Conservation (phyloP, 92 coral and sea anemone genomes). For the Phymanthus crucifer region DNA sequence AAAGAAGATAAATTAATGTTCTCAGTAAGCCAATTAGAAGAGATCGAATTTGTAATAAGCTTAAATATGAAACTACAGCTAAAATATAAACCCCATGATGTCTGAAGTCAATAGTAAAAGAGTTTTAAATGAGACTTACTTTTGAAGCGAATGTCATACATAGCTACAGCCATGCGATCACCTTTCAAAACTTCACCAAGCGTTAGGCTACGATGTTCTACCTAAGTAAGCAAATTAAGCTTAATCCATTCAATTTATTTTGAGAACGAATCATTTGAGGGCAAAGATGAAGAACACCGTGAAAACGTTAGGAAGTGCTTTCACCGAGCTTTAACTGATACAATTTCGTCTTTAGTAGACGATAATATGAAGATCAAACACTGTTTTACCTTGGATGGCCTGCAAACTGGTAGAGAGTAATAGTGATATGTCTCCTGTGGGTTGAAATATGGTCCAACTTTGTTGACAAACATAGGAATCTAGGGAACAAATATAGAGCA, state of each 20-base stretch:
- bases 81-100: not conserved
- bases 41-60: not conserved
- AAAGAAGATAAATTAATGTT: no score
- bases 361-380: not conserved
- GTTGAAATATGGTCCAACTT: constrained; percentile 98
- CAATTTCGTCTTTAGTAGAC: not conserved
- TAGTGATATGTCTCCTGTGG: constrained; percentile 97
- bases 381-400: constrained; percentile 79
- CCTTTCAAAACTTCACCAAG: constrained; percentile 96
- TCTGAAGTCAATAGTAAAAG: not conserved
- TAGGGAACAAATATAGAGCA: constrained; percentile 9
- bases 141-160: constrained; percentile 77
- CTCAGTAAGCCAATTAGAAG: no score
- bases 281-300: not conserved
- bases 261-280: not conserved
- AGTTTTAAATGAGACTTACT: constrained; percentile 42
- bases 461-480: constrained; percentile 92
- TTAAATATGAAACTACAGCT: not conserved
- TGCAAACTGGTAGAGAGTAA: constrained; percentile 90
- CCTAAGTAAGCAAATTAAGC: constrained; percentile 34
- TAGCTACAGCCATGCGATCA: constrained; percentile 95
- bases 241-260: not conserved
- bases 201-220: constrained; percentile 95
- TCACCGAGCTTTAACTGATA: not conserved
- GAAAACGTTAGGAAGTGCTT: not conserved